Evolutionary conservation across 2,113 vertebrate species (phyloP).

Genomic region (Panurus biarmicus): DNA sequence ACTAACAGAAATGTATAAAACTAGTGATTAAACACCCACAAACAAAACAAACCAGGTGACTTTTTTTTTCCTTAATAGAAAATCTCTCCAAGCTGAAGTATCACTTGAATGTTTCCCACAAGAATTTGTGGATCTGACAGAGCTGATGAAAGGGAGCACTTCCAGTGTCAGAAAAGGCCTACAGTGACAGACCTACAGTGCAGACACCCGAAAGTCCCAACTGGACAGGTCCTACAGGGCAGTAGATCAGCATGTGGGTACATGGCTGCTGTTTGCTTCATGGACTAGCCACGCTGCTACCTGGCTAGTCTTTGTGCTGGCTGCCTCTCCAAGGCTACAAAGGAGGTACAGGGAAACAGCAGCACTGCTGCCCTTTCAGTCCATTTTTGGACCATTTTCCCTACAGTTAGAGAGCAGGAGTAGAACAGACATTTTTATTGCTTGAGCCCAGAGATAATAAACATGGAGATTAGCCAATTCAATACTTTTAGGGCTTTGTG

Average conservation of each 20-base stretch:
- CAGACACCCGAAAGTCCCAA: not conserved
- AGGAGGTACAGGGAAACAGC: not conserved
- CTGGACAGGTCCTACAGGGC: not conserved
- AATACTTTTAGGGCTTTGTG: not conserved
- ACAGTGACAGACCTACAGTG: not conserved
- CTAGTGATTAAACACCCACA: not conserved
- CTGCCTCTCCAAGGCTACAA: not conserved
- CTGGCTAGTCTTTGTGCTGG: not conserved
- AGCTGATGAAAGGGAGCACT: not conserved
- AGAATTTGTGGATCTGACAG: not conserved
- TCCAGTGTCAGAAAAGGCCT: not conserved
- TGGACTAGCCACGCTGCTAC: fast-evolving
- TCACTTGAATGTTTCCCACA: not conserved
- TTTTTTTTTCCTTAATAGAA: not conserved
- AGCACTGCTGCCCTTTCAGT: not conserved
- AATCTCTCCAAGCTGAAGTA: not conserved
- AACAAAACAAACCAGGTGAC: not conserved
- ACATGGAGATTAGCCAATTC: not conserved
- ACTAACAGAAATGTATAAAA: not conserved
- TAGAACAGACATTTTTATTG: not conserved
- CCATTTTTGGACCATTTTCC: not conserved
- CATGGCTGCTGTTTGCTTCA: not conserved
- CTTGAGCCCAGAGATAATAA: not conserved
- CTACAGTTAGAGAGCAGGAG: not conserved
- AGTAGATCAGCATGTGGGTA: not conserved